phyloP scores from a whole-genome alignment of 2,888 invertebrate species.

The Mesoligia furuncula region DNA sequence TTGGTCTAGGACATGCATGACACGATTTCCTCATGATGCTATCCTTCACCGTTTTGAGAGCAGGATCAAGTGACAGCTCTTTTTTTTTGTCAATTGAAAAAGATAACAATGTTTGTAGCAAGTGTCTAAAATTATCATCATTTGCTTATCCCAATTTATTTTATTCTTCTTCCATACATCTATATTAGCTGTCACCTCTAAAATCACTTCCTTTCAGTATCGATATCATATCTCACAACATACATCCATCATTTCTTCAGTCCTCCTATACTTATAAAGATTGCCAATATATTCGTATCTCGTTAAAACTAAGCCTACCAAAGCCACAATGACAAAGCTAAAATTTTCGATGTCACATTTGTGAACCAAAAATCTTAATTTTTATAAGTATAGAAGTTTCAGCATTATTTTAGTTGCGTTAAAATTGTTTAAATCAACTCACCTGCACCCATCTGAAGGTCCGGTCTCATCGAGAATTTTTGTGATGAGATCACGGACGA shows the following conservation, averaged over 20 bases:
- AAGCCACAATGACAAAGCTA: neutral
- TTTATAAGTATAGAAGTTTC: neutral
- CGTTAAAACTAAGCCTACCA: neutral
- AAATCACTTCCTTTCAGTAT: neutral
- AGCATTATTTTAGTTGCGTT: neutral
- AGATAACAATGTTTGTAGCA: neutral
- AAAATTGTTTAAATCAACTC: constrained; percentile 46
- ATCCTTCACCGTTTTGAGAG: neutral
- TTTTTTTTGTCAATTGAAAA: neutral
- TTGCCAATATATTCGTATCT: neutral
- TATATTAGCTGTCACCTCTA: neutral
- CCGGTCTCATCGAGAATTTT: constrained; percentile 92
- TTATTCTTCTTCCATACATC: neutral
- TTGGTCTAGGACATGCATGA: neutral
- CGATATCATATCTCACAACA: neutral
- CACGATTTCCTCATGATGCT: neutral
- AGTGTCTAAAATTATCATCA: neutral
- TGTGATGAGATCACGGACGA: constrained; percentile 92
- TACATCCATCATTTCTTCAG: neutral
- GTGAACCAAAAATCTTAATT: neutral
- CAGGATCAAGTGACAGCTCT: neutral
- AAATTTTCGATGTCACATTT: neutral
- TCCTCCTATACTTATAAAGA: neutral
- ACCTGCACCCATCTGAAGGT: constrained; percentile 84
- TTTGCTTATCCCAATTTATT: neutral